Evolutionary conservation across 2,797 vertebrate genomes (phyloP).

Genomic region (Anomalospiza imberbis): DNA sequence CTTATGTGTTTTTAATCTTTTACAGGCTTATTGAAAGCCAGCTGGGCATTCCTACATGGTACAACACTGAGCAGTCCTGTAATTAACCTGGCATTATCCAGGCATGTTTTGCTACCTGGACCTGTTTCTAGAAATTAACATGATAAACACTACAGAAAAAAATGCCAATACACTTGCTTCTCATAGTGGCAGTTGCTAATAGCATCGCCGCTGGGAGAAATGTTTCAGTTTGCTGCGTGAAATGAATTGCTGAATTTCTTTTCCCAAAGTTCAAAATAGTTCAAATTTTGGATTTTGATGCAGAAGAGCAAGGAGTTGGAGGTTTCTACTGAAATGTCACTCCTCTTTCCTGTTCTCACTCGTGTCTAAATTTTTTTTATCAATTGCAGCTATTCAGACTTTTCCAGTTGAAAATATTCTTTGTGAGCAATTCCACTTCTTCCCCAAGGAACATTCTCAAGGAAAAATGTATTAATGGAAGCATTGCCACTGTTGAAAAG

Average conservation of each 20-base stretch:
- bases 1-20: not conserved
- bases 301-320: not conserved
- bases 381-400: not conserved
- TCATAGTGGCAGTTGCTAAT: not conserved
- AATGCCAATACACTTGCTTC: not conserved
- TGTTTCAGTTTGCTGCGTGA: not conserved
- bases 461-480: not conserved
- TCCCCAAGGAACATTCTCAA: not conserved
- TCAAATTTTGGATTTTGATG: not conserved
- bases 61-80: not conserved
- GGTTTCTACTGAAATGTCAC: not conserved
- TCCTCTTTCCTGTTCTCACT: not conserved
- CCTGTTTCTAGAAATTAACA: not conserved
- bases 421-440: not conserved
- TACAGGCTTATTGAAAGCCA: not conserved
- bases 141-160: not conserved
- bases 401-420: not conserved
- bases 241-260: not conserved
- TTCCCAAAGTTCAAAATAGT: not conserved
- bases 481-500: not conserved
- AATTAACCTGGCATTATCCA: not conserved
- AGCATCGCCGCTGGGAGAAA: not conserved
- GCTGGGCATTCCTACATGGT: not conserved
- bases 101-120: not conserved
- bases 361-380: not conserved